Conservation (phyloP, 2,888 invertebrate genomes). For the Heteropelma amictum region DNA sequence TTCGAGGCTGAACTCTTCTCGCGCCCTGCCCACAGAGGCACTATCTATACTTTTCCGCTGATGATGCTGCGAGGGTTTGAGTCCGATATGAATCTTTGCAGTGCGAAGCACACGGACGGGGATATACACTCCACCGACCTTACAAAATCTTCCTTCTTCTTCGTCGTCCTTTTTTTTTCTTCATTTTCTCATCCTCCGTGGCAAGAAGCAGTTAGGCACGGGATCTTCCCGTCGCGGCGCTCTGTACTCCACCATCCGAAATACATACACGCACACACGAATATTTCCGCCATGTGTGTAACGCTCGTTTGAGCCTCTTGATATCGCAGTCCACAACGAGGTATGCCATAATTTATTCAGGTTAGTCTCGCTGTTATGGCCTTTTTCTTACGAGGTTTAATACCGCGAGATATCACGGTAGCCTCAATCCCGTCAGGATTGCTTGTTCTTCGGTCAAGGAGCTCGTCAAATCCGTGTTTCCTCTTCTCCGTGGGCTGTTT, state of each 20-base stretch:
- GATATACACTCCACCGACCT: slow-evolving; percentile 38
- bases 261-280: background rate
- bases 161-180: slow-evolving; percentile 14
- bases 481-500: no score
- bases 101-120: slow-evolving; percentile 59
- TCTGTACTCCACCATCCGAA: slow-evolving; percentile 32
- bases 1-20: slow-evolving; percentile 65
- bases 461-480: slow-evolving; percentile 23
- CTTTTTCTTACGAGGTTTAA: slow-evolving; percentile 27
- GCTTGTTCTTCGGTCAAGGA: background rate
- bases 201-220: slow-evolving; percentile 36
- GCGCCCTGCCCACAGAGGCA: slow-evolving; percentile 56
- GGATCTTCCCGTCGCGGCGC: slow-evolving; percentile 24
- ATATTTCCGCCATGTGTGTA: background rate
- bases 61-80: slow-evolving; percentile 63
- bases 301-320: slow-evolving; percentile 20
- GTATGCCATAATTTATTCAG: slow-evolving; percentile 74
- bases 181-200: slow-evolving; percentile 14
- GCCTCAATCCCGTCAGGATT: slow-evolving; percentile 23
- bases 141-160: slow-evolving; percentile 34
- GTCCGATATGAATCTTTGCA: slow-evolving; percentile 74
- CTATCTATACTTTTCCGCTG: slow-evolving; percentile 33
- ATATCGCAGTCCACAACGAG: slow-evolving; percentile 58
- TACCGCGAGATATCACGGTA: slow-evolving; percentile 14
- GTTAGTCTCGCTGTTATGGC: slow-evolving; percentile 67